Conservation (phyloP, 2,888 invertebrate genomes). For the Eledona agricola region DNA sequence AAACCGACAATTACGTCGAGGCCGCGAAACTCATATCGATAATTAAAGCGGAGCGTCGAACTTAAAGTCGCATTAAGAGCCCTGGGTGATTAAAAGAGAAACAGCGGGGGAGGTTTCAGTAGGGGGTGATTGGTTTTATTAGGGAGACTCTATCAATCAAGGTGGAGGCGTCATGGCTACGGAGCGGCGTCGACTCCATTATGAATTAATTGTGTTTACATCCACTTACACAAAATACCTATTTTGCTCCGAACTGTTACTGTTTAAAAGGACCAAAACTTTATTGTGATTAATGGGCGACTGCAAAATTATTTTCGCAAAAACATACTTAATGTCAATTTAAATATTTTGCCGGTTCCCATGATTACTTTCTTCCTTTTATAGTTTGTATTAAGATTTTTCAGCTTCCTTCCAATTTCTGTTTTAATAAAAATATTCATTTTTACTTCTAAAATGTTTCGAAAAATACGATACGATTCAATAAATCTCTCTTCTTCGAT, state of each 20-base stretch:
- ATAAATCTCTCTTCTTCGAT: too few species aligned
- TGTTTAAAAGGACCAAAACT: too few species aligned
- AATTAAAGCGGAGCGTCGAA: conserved; percentile 38
- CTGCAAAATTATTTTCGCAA: too few species aligned
- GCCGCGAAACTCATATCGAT: conserved; percentile 39
- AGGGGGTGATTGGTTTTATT: conserved; percentile 53
- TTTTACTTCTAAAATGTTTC: too few species aligned
- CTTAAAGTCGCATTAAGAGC: conserved; percentile 40
- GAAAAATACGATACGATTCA: too few species aligned
- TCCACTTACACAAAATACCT: conserved; percentile 51
- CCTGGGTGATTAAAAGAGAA: conserved; percentile 51
- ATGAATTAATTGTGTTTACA: conserved; percentile 54
- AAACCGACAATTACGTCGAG: conserved; percentile 38
- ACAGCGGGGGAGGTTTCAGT: conserved; percentile 35
- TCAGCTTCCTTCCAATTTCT: too few species aligned
- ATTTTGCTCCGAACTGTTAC: conserved; percentile 36
- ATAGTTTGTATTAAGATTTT: too few species aligned
- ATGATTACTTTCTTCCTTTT: too few species aligned
- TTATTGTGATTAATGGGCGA: too few species aligned
- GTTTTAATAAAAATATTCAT: too few species aligned
- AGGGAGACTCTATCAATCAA: conserved; percentile 53
- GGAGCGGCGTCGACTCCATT: conserved; percentile 46
- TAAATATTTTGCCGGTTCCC: too few species aligned
- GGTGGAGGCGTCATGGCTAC: conserved; percentile 42
- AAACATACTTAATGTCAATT: too few species aligned